These are phyloP conservation scores for Chionis minor DNA, from an alignment of 2,113 vertebrate genomes.

Conservation along the genomic window DNA sequence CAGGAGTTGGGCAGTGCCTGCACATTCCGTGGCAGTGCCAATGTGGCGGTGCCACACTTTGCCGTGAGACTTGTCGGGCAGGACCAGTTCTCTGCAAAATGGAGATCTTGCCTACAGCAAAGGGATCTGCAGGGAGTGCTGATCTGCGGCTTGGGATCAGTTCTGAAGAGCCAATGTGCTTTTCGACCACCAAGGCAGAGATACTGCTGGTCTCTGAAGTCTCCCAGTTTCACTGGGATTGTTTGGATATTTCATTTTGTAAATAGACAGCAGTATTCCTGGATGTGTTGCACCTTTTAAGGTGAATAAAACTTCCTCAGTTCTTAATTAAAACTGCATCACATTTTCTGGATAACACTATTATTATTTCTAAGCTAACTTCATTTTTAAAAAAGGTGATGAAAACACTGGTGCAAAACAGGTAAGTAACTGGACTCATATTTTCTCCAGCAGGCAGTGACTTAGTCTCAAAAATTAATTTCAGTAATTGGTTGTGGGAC, in stretches of 20 bases:
- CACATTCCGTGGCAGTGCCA: background rate
- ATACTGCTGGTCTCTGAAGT: background rate
- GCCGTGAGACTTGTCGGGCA: background rate
- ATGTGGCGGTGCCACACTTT: background rate
- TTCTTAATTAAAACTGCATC: background rate
- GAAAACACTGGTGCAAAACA: background rate
- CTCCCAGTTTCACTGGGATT: background rate
- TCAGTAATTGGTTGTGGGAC: background rate
- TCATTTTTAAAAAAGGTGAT: background rate
- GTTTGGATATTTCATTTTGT: background rate
- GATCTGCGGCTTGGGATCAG: background rate
- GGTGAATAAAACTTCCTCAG: background rate
- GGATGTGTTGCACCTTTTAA: background rate
- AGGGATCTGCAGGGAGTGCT: background rate
- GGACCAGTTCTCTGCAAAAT: background rate
- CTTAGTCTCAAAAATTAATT: background rate
- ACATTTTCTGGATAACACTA: background rate
- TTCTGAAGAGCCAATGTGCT: background rate
- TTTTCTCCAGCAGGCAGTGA: background rate
- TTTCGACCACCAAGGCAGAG: background rate
- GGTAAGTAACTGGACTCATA: background rate
- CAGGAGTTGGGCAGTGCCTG: background rate
- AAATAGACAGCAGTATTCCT: background rate
- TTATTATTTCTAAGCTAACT: background rate
- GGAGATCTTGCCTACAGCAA: background rate